Base-by-base conservation (phyloP, 2,797 vertebrate species). In the Cynopterus sphinx region DNA sequence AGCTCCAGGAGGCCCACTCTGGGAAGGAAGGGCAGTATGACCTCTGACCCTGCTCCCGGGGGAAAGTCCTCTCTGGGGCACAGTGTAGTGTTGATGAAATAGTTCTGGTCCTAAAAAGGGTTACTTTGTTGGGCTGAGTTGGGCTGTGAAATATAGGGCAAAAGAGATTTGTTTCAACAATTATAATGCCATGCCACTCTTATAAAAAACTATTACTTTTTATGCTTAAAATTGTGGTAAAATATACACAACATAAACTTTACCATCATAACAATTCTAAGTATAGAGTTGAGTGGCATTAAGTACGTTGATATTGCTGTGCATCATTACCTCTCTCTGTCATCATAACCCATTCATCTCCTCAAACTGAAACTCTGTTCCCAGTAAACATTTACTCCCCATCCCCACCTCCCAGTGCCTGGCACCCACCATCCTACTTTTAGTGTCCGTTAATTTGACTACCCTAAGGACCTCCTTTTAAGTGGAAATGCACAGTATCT, bases 261-360 rank as follows among this genome's bases (percentile, higher is more conserved):
- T 22, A 26, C 36, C 57, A 17, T 33, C 22, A 61, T 87, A 41
- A 57, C 17, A 17, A 13, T 49, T 16, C 43, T 13, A 26, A 12
- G 51, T 8, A 0, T 11, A 22, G 17, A 24, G 41, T 28, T 73
- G 17, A 5, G 16, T 22, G 15, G 75, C 24, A 3, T 36, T 4
- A 33, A 17, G 55, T 22, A 2, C 36, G 1, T 6, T 53, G 21
- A 9, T 6, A 16, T 6, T 17, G 65, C 21, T 17, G 12, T 13
- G 49, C 1, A 17, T n/a, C 2, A 13, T 5, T 36, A 16, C 24
- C 16, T 1, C 46, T 31, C 0, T 63, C 65, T 24, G 12, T 26
- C 57, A 43, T 36, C n/a, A n/a, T 15, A 43, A n/a, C 9, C 1
- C 46, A 22, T 39, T 39, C 39, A 2, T 46, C 59, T 24, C 36